Percentiles rank a stretch among this genome's conserved stretches.
phyloP scores from a whole-genome alignment of 2,797 vertebrate species.

The Taenioides sp. region DNA sequence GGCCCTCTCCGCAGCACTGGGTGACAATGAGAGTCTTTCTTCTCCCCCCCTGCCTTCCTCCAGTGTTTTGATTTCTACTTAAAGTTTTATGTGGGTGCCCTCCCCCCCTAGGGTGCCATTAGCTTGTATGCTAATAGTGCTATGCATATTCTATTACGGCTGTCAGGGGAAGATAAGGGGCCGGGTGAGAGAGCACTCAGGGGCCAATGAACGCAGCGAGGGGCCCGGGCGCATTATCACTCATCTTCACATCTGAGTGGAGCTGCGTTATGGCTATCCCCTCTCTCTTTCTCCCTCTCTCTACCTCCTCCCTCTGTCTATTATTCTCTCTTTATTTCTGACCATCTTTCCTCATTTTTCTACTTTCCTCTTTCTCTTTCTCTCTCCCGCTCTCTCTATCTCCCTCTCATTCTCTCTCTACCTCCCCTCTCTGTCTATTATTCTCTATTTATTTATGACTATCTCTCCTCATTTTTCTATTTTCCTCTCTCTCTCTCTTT shows the following conservation, averaged over 20 bases:
- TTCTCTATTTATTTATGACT: too few species aligned
- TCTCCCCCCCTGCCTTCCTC: conserved; percentile 78
- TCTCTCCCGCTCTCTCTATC: too few species aligned
- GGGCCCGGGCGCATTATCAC: conserved; percentile 83
- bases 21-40: conserved; percentile 89
- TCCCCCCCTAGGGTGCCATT: conserved; percentile 89
- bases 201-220: conserved; percentile 88
- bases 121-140: conserved; percentile 92
- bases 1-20: conserved; percentile 79
- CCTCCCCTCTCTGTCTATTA: too few species aligned
- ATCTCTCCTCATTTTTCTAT: too few species aligned
- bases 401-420: too few species aligned
- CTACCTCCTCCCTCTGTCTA: not conserved
- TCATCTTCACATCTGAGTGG: conserved; percentile 86
- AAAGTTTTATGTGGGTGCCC: conserved; percentile 91
- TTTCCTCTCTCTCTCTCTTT: not conserved
- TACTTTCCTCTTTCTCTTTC: not conserved
- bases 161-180: conserved; percentile 88
- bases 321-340: conserved; percentile 56
- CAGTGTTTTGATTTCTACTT: conserved; percentile 97
- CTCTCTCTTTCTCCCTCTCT: conserved; percentile 16
- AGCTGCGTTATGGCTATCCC: conserved; percentile 80
- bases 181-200: conserved; percentile 86
- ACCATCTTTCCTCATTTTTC: conserved; percentile 12
- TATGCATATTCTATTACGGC: conserved; percentile 94